Conservation (phyloP, 2,888 invertebrate genomes). For the Lapara coniferarum region DNA sequence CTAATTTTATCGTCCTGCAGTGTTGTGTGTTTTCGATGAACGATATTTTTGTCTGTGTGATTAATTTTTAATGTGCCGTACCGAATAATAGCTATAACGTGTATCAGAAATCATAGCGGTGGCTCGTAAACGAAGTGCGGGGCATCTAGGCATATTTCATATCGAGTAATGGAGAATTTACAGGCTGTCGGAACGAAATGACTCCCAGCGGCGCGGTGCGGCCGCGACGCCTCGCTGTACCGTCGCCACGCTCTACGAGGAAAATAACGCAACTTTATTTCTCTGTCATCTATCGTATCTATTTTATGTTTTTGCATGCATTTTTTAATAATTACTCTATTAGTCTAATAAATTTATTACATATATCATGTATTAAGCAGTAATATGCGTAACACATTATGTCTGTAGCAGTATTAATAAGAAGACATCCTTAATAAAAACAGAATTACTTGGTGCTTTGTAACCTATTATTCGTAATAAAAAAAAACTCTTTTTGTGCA, state of each 20-base stretch:
- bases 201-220: conserved; percentile 81
- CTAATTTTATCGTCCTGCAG: conserved; percentile 26
- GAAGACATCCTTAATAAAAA: too few relatives aligned
- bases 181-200: conserved; percentile 82
- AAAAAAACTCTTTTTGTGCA: too few relatives aligned
- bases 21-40: conserved; percentile 4
- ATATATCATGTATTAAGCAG: neutral
- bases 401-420: too few relatives aligned
- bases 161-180: conserved; percentile 84
- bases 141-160: conserved; percentile 79
- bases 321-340: conserved; percentile 11
- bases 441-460: too few relatives aligned
- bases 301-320: neutral
- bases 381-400: too few relatives aligned
- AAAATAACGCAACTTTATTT: conserved; percentile 47
- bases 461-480: too few relatives aligned
- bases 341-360: conserved; percentile 15
- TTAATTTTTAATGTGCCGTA: conserved; percentile 26
- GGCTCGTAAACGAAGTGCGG: conserved; percentile 63
- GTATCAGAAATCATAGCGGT: conserved; percentile 59
- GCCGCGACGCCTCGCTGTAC: conserved; percentile 56
- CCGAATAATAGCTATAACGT: conserved; percentile 42
- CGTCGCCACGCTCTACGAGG: conserved; percentile 36
- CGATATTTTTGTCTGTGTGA: conserved; percentile 14
- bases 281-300: neutral